Base-by-base conservation (phyloP, 2,797 vertebrate genomes). In the Neosilurus mollespiculum region DNA sequence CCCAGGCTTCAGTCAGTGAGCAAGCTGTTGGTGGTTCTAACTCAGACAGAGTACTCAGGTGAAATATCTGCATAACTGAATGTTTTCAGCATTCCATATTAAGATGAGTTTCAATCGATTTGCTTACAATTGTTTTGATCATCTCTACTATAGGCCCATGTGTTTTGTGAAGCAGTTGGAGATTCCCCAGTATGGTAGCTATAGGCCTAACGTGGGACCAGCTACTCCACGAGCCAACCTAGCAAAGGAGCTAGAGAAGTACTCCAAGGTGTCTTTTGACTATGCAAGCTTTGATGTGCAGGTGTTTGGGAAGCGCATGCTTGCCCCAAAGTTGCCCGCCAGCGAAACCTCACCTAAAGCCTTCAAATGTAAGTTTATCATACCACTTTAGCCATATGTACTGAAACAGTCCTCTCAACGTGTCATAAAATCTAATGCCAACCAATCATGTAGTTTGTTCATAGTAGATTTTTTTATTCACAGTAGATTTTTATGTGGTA, bases 201-300 rank as follows among this genome's bases (percentile, higher is more conserved):
- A 96, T 92, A 91, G 97, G 86, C 97, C 97, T 87, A 97, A 95
- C 83, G 93, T 96, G 85, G 96, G 96, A 86, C 96, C 97, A 51
- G 91, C 96, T 89, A 99, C 98, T 0, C 98, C 97, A 59, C 94
- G 98, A 85, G 97, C 97, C 84, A 99, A 97, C 94, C 93, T 99
- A 94, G 97, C 98, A 89, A 99, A 99, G 95, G 98, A 99, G 93
- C 93, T 99, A 92, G 98, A 99, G 93, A 99, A 99, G 87, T 98
- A 99, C 94, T 99, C 98, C 93, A 99, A 99, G 95, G 98, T 98
- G 93, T 98, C 97, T 90, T 99, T 99, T 88, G 98, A 99, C 96
- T 99, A 99, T 96, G 97, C 97, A 95, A 99, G 96, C 96, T 99
- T 99, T 90, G 97, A 99, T 88, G 98, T 97, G 93, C 98, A 99